phyloP scores from a whole-genome alignment of 2,888 invertebrate species.

The Chydorus sphaericus region DNA sequence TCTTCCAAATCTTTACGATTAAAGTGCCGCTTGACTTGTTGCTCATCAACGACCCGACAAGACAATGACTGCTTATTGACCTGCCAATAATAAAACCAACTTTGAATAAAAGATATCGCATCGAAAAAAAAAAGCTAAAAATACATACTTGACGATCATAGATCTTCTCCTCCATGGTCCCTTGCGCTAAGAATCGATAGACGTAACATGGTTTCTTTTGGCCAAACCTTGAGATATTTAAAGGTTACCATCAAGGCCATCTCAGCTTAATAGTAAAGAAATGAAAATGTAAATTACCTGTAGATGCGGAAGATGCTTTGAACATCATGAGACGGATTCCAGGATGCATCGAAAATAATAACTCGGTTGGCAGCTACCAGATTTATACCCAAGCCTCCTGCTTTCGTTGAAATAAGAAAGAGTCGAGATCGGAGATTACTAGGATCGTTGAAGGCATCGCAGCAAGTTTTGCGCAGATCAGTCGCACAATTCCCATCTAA shows the following conservation, averaged over 20 bases:
- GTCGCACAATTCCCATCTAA: conserved; percentile 83
- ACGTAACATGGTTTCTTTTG: conserved; percentile 94
- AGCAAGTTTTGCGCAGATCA: conserved; percentile 68
- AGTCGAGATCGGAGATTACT: conserved; percentile 58
- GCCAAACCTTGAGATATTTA: conserved; percentile 49
- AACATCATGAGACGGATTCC: conserved; percentile 97
- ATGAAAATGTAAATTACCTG: no score
- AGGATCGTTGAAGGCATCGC: conserved; percentile 73
- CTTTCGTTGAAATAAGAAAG: conserved; percentile 89
- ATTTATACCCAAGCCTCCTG: conserved; percentile 63
- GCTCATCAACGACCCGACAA: conserved; percentile 73
- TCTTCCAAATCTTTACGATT: conserved; percentile 82
- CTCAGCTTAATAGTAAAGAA: no score
- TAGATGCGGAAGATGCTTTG: conserved; percentile 97
- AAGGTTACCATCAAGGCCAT: no score
- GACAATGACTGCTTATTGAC: conserved; percentile 60
- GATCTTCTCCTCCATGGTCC: conserved; percentile 84
- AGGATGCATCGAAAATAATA: conserved; percentile 94
- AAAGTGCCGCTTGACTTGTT: conserved; percentile 82
- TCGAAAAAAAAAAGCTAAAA: conserved; percentile 16
- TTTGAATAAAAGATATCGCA: neutral
- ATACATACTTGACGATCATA: conserved; percentile 62
- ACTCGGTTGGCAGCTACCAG: conserved; percentile 80
- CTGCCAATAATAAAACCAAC: neutral
- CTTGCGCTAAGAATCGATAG: conserved; percentile 72